Conservation (phyloP, 1,140 invertebrate species). For the Meloidogyne chitwoodi region DNA sequence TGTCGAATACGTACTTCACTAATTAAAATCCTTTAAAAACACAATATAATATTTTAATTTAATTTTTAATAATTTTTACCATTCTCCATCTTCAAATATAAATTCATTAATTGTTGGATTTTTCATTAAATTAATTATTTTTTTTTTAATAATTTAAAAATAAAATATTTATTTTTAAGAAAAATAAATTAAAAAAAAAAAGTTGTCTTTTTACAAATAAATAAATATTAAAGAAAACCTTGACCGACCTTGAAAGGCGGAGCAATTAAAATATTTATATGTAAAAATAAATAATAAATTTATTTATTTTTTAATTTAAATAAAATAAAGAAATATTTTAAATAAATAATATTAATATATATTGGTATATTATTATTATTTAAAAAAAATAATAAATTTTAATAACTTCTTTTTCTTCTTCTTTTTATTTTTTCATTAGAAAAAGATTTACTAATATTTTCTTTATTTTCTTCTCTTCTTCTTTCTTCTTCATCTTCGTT, state of each 20-base stretch:
- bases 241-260: not conserved
- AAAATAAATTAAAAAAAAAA: too few relatives aligned
- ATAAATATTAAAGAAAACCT: not conserved
- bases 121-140: not conserved
- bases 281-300: too few relatives aligned
- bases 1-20: conserved; percentile 4
- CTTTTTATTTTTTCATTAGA: not conserved
- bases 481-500: not conserved
- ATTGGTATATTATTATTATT: too few relatives aligned
- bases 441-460: not conserved
- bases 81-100: not conserved
- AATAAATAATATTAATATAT: too few relatives aligned
- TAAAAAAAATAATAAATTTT: too few relatives aligned
- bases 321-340: too few relatives aligned
- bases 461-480: not conserved
- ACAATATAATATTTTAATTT: too few relatives aligned
- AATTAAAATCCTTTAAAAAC: conserved; percentile 6
- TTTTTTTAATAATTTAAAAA: not conserved
- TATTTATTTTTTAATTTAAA: too few relatives aligned
- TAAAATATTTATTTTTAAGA: too few relatives aligned
- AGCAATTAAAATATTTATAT: too few relatives aligned
- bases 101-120: not conserved
- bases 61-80: not conserved
- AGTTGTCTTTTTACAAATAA: too few relatives aligned
- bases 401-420: not conserved